These are phyloP conservation scores for Agrotis clavis DNA, from an alignment of 2,888 invertebrate species.

Conservation along the genomic window DNA sequence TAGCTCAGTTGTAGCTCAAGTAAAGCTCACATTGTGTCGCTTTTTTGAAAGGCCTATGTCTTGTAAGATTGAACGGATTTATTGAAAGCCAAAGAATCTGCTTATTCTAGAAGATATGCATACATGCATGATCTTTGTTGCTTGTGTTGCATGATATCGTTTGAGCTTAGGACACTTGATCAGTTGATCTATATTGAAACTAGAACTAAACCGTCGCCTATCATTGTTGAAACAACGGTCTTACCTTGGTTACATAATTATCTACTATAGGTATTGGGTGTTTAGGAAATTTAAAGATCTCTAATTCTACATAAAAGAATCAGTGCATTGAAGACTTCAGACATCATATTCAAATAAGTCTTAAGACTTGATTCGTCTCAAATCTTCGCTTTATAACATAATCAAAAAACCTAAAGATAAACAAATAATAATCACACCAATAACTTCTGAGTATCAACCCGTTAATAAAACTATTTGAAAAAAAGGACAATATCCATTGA, in stretches of 20 bases:
- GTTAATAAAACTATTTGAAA: constrained; percentile 73
- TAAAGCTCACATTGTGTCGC: too few species aligned
- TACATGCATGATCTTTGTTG: background rate
- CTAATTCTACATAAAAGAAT: too few species aligned
- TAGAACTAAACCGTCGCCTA: too few species aligned
- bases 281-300: background rate
- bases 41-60: too few species aligned
- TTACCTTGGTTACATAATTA: background rate
- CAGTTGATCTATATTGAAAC: too few species aligned
- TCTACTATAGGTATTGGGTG: too few species aligned
- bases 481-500: constrained; percentile 83
- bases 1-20: too few species aligned
- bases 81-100: background rate
- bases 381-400: constrained; percentile 8
- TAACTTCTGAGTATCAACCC: constrained; percentile 71
- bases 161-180: background rate
- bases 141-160: background rate
- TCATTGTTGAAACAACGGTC: background rate
- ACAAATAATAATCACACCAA: constrained; percentile 59
- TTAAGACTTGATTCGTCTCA: background rate
- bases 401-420: constrained; percentile 29
- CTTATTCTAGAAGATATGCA: background rate
- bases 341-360: background rate
- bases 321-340: too few species aligned
- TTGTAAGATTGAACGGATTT: background rate